A percentile compares a stretch with the other conserved stretches of the same genome.
Conservation (phyloP, 2,888 invertebrate genomes). For the Clistopyga incitator region DNA sequence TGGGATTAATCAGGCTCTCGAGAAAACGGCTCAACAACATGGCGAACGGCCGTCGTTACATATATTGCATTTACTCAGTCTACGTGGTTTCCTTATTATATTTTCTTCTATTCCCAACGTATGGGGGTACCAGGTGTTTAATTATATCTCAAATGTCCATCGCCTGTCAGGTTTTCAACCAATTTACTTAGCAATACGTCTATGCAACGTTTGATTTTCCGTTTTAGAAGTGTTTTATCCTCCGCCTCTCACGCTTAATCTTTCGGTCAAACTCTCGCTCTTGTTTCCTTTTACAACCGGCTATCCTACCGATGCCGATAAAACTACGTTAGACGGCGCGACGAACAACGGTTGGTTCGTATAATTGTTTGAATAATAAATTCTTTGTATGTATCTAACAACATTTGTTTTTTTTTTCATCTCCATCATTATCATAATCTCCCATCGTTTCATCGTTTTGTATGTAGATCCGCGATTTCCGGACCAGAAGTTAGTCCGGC, state of each 20-base stretch:
- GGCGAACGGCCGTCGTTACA: conserved; percentile 77
- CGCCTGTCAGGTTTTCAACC: conserved; percentile 29
- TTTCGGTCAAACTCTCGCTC: not conserved
- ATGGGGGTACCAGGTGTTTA: conserved; percentile 12
- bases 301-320: conserved; percentile 61
- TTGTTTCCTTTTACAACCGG: conserved; percentile 71
- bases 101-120: conserved; percentile 39
- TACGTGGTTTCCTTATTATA: conserved; percentile 83
- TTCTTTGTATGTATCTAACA: conserved; percentile 72
- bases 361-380: conserved; percentile 66
- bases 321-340: conserved; percentile 70
- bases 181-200: conserved; percentile 58
- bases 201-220: conserved; percentile 76
- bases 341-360: conserved; percentile 70
- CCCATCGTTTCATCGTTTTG: conserved; percentile 62
- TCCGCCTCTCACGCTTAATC: conserved; percentile 41
- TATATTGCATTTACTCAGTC: conserved; percentile 84
- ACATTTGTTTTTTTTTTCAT: conserved; percentile 69
- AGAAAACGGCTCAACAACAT: conserved; percentile 80
- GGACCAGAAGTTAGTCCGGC: conserved; percentile 57
- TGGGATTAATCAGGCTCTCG: conserved; percentile 72
- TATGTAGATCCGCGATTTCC: conserved; percentile 73
- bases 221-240: conserved; percentile 69
- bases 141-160: conserved; percentile 16
- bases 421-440: conserved; percentile 51